Base-by-base conservation (phyloP, 2,797 vertebrate genomes). In the Sylvilagus floridanus region DNA sequence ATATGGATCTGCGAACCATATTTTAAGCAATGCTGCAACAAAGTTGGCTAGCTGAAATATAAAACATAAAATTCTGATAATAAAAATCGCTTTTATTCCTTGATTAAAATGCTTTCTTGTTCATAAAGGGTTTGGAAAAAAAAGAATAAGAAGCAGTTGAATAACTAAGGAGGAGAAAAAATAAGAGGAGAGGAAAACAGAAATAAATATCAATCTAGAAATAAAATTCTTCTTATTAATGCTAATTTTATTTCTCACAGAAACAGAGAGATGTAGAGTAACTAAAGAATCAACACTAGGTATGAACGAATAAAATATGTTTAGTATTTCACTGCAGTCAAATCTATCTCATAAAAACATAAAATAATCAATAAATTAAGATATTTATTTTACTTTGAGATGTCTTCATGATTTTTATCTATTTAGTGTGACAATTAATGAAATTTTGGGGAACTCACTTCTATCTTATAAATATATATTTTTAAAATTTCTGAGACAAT, bases 361-460 rank as follows among this genome's bases (percentile, higher is more conserved):
- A 26, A 69, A 68, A n/a, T 19, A 83, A 93, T 65, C 88, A 77
- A 66, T 78, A 78, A 88, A 83, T 83, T 22, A 14, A 63, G 82
- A 42, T 0, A 24, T 26, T 69, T 84, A 1, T 78, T 76, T 76
- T 69, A 12, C 50, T 63, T 4, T 68, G 26, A 88, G 84, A 94
- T 62, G 47, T 28, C 19, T 17, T 57, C 26, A 28, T 50, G 4
- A 50, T 24, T 93, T 84, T 22, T 16, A 65, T 76, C 78, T 91
- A 69, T 37, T 75, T 14, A 65, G 52, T 81, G 4, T 50, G 19
- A 47, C 1, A 73, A 37, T 35, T 83, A 52, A 77, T 37, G 3
- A 79, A 69, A 75, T 32, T 81, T 21, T 32, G 22, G 37, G 7
- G 84, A 52, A 91, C 50, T 26, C 4, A 28, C 8, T 19, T 32